Base-by-base conservation (phyloP, 2,888 invertebrate species). In the Nomada fucata region DNA sequence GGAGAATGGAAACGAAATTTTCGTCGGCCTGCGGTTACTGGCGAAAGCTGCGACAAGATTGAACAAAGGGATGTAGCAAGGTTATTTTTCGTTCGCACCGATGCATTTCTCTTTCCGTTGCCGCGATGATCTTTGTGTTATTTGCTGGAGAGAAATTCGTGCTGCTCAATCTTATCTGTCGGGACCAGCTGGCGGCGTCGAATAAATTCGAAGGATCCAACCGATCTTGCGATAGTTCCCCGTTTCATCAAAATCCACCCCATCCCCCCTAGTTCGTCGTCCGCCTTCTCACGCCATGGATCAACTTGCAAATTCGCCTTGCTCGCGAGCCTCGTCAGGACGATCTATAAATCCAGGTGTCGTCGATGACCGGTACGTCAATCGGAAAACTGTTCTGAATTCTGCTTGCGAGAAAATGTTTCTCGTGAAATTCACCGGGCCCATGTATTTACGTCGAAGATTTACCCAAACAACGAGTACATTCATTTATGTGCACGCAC, bases 261-360 rank as follows among this genome's bases (percentile, higher is more conserved):
- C 7, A 0, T 15, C n/a, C 26, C 36, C n/a, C n/a, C 23, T 18
- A 29, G 18, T 52, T 36, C 7, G 0, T 15, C 29, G 13, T 52
- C 23, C 36, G 55, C 50, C 18, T 42, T 52, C 44, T 36, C 60
- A 3, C 47, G 15, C 53, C 15, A 23, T 7, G 52, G 63, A 72
- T 68, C 55, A 55, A 9, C 55, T 50, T 3, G 65, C 36, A 42
- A 47, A 44, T 44, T 44, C 60, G 64, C 20, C n/a, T 20, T 44
- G 53, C 36, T 61, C 23, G 26, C 59, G 60, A 53, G 59, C n/a
- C n/a, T 42, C 69, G 26, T 82, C 78, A 78, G 76, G 72, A 36
- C 78, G 79, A 87, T 74, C 84, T 80, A 85, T 87, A 87, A 86
- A 87, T 69, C 82, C 82, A 69, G 67, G 76, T 76, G 78, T 72